phyloP scores from a whole-genome alignment of 2,888 invertebrate genomes.

The Labia minor region DNA sequence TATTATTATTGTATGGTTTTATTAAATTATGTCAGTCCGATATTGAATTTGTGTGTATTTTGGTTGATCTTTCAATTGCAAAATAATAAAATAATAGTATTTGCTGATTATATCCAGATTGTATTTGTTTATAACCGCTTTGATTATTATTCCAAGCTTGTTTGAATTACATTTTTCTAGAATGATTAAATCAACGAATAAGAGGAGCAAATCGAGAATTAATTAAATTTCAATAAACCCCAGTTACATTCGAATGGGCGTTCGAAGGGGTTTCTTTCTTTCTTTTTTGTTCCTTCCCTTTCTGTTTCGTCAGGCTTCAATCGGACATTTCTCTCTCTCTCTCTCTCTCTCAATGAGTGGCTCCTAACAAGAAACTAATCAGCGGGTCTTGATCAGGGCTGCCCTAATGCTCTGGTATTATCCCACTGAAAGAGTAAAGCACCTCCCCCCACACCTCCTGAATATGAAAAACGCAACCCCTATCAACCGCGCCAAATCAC shows the following conservation, averaged over 20 bases:
- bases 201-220: not conserved
- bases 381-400: not conserved
- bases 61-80: too few species aligned
- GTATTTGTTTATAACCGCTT: too few species aligned
- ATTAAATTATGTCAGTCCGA: too few species aligned
- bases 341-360: not conserved
- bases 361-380: not conserved
- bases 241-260: not conserved
- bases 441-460: too few species aligned
- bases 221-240: not conserved
- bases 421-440: not conserved
- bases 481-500: slow-evolving; percentile 4
- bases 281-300: not conserved
- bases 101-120: too few species aligned
- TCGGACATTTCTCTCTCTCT: not conserved
- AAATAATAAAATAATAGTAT: too few species aligned
- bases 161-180: too few species aligned
- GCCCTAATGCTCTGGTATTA: slow-evolving; percentile 6
- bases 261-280: not conserved
- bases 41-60: too few species aligned
- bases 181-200: not conserved
- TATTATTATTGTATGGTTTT: too few species aligned
- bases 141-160: too few species aligned
- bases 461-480: not conserved
- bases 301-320: not conserved